A percentile compares a stretch with the other conserved stretches of the same genome.
phyloP scores from a whole-genome alignment of 2,797 vertebrate genomes.

The Cottoperca gobio region DNA sequence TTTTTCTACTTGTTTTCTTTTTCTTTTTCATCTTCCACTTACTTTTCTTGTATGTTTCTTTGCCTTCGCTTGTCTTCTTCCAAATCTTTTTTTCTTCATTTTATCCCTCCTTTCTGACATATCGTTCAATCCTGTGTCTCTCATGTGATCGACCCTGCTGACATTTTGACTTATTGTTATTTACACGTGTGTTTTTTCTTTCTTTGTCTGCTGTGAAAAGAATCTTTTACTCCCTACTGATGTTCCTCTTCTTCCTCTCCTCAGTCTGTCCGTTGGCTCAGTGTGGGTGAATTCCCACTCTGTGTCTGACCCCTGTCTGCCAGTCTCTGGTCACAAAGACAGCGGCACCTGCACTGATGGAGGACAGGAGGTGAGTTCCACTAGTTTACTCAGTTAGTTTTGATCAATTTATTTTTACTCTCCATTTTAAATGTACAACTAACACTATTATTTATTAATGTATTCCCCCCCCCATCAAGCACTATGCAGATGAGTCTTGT shows the following conservation, averaged over 20 bases:
- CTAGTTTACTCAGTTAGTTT: background rate
- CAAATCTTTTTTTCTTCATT: background rate
- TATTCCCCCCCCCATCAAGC: no score
- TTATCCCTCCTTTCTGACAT: no score
- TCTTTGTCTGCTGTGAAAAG: no score
- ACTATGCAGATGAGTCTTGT: no score
- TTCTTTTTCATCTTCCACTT: background rate
- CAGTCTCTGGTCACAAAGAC: conserved; percentile 87
- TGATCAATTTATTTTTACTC: no score
- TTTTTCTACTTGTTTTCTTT: rapidly evolving
- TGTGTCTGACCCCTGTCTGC: conserved; percentile 87
- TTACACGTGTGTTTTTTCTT: background rate
- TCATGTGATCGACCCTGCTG: no score
- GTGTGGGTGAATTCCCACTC: conserved; percentile 92
- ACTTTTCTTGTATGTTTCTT: background rate
- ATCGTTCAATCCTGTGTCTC: no score
- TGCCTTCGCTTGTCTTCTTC: background rate
- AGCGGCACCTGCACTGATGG: conserved; percentile 89
- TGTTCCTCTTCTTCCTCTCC: background rate
- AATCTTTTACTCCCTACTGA: background rate
- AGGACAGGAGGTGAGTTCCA: conserved; percentile 84
- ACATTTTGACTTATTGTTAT: background rate
- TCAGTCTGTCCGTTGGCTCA: conserved; percentile 86
- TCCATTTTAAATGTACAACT: no score
- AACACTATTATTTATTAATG: no score